These are phyloP conservation scores for Brachypodius melanocephalos DNA, from an alignment of 2,113 vertebrate genomes.

Conservation along the genomic window DNA sequence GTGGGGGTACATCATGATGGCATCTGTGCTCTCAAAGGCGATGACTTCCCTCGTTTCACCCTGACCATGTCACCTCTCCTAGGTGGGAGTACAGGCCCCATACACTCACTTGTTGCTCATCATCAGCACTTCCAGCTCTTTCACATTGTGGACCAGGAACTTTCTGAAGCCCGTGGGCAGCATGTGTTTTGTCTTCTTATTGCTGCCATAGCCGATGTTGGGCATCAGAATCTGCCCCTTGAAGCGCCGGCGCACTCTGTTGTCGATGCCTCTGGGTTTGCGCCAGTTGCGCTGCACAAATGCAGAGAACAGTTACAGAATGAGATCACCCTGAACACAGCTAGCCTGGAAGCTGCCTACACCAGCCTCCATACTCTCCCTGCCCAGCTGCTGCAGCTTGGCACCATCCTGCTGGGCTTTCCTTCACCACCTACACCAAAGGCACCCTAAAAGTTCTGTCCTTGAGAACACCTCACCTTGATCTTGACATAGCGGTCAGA, in stretches of 20 bases:
- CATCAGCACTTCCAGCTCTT: conserved; percentile 95
- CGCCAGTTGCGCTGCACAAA: conserved; percentile 86
- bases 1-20: fast-evolving
- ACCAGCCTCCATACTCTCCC: fast-evolving
- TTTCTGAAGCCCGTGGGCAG: conserved; percentile 93
- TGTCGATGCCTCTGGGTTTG: conserved; percentile 96
- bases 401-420: neutral
- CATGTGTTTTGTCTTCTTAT: conserved; percentile 98
- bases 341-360: neutral
- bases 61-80: fast-evolving
- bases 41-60: fast-evolving
- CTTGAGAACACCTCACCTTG: conserved; percentile 67
- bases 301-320: fast-evolving
- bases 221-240: conserved; percentile 99
- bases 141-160: conserved; percentile 94
- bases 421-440: fast-evolving
- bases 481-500: conserved; percentile 99
- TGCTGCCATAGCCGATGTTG: conserved; percentile 97
- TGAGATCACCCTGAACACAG: fast-evolving
- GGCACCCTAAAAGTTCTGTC: fast-evolving
- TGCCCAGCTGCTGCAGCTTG: neutral
- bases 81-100: fast-evolving
- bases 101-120: conserved; percentile 97
- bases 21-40: neutral
- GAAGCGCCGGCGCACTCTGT: conserved; percentile 93